Evolutionary conservation across 1,140 invertebrate genomes (phyloP), one percentile per base, ranked within the genome.

Genomic region (Nebria ingens): DNA sequence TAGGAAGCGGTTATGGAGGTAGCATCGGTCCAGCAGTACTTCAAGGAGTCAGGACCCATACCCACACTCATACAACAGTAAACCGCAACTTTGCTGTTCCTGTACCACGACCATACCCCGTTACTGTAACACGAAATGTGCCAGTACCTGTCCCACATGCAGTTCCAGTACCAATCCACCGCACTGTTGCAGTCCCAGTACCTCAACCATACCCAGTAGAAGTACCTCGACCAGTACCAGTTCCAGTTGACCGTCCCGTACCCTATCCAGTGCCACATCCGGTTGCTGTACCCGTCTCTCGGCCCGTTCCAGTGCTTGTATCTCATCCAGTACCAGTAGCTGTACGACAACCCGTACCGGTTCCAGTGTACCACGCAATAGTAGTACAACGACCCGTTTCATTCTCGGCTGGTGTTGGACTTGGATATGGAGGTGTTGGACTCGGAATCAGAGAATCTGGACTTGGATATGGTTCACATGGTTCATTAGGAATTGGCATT

Each of bases 361-460:
- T 49, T 11, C 13, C 42, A 15, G 29, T 34, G 9, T n/a, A 9
- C 9, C 29, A 34, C n/a, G 9, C 29, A 34, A n/a, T 34, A 34
- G 9, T n/a, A 9, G 42, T 49, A 49, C 42, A 4, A 6, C 53
- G 60, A 56, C 59, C 62, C 25, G 25, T 34, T n/a, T n/a, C 25
- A 34, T 6, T 34, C 6, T n/a, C 25, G 6, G 25, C n/a, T 34
- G n/a, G 6, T 34, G 25, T 34, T 34, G n/a, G 6, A 34, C 6
- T 34, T 34, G 25, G 25, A 34, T n/a, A n/a, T n/a, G 25, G 25
- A 34, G n/a, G 25, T 34, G n/a, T 34, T 34, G 25, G 6, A 34
- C 25, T 6, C n/a, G 25, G 25, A 34, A n/a, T n/a, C n/a, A n/a
- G n/a, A n/a, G n/a, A n/a, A n/a, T n/a, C n/a, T n/a, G n/a, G n/a